Conservation (phyloP, 2,113 vertebrate genomes). For the Ardeotis arabs region DNA sequence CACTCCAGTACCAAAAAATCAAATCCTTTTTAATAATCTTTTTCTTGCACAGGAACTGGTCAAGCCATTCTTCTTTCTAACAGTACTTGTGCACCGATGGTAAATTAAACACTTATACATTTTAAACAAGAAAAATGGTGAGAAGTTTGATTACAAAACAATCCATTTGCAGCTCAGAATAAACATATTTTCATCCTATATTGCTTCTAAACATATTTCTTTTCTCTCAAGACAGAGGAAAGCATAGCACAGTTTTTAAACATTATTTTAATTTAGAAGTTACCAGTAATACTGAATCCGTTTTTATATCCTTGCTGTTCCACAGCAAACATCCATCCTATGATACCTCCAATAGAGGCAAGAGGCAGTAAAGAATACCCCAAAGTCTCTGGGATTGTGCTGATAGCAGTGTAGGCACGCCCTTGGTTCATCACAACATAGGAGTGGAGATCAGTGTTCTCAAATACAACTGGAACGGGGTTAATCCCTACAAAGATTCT, state of each 20-base stretch:
- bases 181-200: neutral
- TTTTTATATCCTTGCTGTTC: slow-evolving; percentile 91
- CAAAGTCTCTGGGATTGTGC: slow-evolving; percentile 82
- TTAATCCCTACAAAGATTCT: slow-evolving; percentile 84
- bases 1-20: neutral
- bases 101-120: neutral
- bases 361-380: slow-evolving; percentile 90
- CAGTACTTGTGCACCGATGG: neutral
- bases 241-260: neutral
- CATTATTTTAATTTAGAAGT: slow-evolving; percentile 2
- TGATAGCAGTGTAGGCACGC: slow-evolving; percentile 93
- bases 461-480: slow-evolving; percentile 77
- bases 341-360: slow-evolving; percentile 85
- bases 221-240: neutral
- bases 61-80: neutral
- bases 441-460: slow-evolving; percentile 91
- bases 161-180: neutral
- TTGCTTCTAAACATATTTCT: neutral
- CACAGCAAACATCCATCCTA: slow-evolving; percentile 96
- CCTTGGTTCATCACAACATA: slow-evolving; percentile 95
- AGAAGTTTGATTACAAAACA: neutral
- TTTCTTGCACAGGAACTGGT: neutral
- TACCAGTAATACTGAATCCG: slow-evolving; percentile 93
- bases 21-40: neutral
- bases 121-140: neutral